Conservation (phyloP, 2,113 vertebrate genomes). For the Grantiella picta region DNA sequence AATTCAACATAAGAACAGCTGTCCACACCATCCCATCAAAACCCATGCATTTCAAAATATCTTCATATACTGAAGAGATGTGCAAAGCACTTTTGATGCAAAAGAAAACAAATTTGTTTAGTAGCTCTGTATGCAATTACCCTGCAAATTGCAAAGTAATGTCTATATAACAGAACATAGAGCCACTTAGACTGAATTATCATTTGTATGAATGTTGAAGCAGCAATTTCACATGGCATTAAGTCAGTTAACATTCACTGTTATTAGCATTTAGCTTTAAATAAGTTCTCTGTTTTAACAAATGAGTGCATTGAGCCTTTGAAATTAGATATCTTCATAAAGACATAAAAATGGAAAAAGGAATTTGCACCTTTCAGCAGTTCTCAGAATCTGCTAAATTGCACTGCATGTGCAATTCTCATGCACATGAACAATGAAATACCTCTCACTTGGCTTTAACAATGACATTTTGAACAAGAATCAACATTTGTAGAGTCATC, state of each 20-base stretch:
- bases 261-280: constrained; percentile 43
- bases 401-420: not conserved
- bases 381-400: not conserved
- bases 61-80: not conserved
- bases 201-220: constrained; percentile 32
- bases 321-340: constrained; percentile 1
- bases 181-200: constrained; percentile 31
- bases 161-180: constrained; percentile 22
- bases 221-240: constrained; percentile 43
- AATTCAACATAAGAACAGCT: not conserved
- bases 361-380: not conserved
- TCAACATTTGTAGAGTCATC: not conserved
- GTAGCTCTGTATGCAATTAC: constrained; percentile 30
- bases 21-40: not conserved
- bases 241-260: constrained; percentile 44
- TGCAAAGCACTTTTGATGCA: not conserved
- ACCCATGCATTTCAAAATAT: not conserved
- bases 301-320: not conserved
- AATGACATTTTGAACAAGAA: not conserved
- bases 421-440: not conserved
- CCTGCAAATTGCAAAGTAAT: constrained; percentile 36
- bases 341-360: not conserved
- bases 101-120: constrained; percentile 54
- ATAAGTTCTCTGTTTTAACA: constrained; percentile 37
- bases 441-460: not conserved